Evolutionary conservation across 2,888 invertebrate genomes (phyloP).

Genomic region (Griposia aprilina): DNA sequence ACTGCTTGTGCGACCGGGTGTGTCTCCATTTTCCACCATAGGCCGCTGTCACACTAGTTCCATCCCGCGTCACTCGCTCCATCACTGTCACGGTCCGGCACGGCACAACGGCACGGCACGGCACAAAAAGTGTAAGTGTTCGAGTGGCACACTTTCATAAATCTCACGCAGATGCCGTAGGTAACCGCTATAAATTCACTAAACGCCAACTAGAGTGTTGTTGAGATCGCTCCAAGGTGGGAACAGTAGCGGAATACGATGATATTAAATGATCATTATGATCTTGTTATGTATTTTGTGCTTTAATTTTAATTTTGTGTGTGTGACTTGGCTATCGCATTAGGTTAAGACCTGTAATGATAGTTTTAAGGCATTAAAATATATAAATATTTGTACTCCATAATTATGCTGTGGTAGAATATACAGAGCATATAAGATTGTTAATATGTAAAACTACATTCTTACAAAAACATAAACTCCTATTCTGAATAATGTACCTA

Average conservation of each 20-base stretch:
- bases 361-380: too few species aligned
- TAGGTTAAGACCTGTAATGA: too few species aligned
- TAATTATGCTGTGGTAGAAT: background rate
- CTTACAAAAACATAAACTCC: background rate
- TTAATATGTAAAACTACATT: background rate
- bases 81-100: constrained; percentile 69
- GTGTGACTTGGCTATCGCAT: too few species aligned
- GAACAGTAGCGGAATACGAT: constrained; percentile 35
- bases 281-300: too few species aligned
- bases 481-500: background rate
- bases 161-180: constrained; percentile 81
- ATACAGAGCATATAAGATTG: background rate
- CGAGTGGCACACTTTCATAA: constrained; percentile 77
- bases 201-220: constrained; percentile 69
- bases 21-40: background rate
- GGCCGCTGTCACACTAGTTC: constrained; percentile 24
- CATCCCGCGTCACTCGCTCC: constrained; percentile 61
- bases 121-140: constrained; percentile 73
- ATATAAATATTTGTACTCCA: background rate
- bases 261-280: too few species aligned
- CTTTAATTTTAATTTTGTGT: too few species aligned
- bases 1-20: constrained; percentile 25
- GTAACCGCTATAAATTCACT: constrained; percentile 80
- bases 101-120: constrained; percentile 45
- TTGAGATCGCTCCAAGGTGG: constrained; percentile 25